Conservation (phyloP, 2,113 vertebrate genomes). For the Benitochromis conjunctus region DNA sequence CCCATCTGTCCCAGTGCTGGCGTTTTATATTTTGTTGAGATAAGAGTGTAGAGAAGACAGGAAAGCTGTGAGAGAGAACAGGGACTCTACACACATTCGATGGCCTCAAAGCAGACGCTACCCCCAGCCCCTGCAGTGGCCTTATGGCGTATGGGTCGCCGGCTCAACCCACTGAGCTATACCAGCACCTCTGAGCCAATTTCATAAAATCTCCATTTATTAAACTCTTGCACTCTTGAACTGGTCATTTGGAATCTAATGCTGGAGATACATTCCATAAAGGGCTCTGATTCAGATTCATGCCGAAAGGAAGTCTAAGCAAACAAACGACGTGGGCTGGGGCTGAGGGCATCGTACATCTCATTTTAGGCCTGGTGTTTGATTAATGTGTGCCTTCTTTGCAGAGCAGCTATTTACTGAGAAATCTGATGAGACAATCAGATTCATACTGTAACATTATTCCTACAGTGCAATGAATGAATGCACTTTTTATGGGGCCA, state of each 20-base stretch:
- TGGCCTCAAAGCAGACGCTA: background rate
- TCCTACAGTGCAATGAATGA: conserved; percentile 8
- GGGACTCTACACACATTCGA: accelerated
- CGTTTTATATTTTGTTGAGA: background rate
- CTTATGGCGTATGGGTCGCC: background rate
- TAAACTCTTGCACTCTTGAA: background rate
- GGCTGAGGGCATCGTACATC: background rate
- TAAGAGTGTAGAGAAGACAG: background rate
- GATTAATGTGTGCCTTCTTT: conserved; percentile 43
- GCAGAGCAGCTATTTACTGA: background rate
- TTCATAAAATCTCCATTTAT: background rate
- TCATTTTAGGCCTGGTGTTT: background rate
- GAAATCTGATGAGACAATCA: conserved; percentile 54
- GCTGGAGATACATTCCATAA: background rate
- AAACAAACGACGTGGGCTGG: background rate
- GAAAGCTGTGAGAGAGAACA: background rate
- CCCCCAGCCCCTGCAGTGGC: background rate
- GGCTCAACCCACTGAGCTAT: background rate
- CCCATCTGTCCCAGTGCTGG: background rate
- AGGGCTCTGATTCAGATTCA: background rate
- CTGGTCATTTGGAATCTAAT: background rate
- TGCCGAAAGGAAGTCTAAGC: background rate
- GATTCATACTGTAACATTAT: background rate
- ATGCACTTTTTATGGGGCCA: background rate
- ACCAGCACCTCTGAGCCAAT: background rate